phyloP scores from a whole-genome alignment of 2,797 vertebrate species.

The Avahi laniger region DNA sequence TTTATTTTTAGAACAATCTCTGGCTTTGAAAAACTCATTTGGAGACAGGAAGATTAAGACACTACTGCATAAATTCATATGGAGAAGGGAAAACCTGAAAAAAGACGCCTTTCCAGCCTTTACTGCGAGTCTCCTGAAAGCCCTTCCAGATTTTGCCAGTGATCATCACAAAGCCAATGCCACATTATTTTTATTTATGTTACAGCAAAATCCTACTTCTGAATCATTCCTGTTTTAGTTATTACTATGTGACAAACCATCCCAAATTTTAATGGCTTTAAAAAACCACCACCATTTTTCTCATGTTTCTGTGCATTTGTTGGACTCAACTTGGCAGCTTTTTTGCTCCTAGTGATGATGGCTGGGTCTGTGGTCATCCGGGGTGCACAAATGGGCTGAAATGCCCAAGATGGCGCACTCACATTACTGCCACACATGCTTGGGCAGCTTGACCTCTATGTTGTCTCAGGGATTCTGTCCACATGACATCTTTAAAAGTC shows the following conservation, averaged over 20 bases:
- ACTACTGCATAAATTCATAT: not conserved
- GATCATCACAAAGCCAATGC: not conserved
- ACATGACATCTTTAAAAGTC: not conserved
- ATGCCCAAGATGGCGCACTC: not conserved
- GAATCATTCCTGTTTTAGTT: not conserved
- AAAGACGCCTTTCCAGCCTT: not conserved
- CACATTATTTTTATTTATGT: not conserved
- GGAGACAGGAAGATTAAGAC: not conserved
- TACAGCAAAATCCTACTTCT: not conserved
- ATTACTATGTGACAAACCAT: not conserved
- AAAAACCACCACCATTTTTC: not conserved
- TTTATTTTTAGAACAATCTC: not conserved
- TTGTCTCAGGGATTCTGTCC: not conserved
- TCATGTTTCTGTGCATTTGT: not conserved
- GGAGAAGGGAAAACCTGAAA: not conserved
- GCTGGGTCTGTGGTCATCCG: not conserved
- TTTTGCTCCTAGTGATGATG: not conserved
- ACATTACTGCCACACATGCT: fast-evolving
- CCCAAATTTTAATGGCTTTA: not conserved
- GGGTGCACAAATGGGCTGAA: not conserved
- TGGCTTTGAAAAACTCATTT: not conserved
- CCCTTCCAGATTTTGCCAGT: not conserved
- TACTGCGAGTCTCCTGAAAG: not conserved
- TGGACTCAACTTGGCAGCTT: not conserved
- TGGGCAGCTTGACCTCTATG: not conserved